phyloP scores from a whole-genome alignment of 2,888 invertebrate genomes.

The Fragum whitleyi region DNA sequence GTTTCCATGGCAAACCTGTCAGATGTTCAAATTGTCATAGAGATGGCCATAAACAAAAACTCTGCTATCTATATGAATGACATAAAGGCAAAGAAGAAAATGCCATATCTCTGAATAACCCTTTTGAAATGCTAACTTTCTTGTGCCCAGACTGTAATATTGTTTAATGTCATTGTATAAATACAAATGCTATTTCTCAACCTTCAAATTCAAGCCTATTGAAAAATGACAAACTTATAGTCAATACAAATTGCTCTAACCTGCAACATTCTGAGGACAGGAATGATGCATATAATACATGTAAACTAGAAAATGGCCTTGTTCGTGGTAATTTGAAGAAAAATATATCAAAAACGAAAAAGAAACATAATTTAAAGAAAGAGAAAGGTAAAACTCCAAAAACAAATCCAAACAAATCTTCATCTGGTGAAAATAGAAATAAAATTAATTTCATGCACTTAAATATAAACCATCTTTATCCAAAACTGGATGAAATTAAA shows the following conservation, averaged over 20 bases:
- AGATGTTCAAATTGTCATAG: not conserved
- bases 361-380: not conserved
- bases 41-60: not conserved
- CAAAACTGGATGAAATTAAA: constrained; percentile 20
- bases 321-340: not conserved
- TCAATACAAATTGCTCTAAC: no score
- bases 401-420: no score
- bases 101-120: not conserved
- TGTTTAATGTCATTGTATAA: not conserved
- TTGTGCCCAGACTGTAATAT: not conserved
- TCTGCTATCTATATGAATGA: not conserved
- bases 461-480: constrained; percentile 19
- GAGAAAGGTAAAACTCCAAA: not conserved
- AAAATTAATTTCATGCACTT: not conserved
- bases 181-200: not conserved
- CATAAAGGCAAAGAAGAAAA: not conserved
- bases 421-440: not conserved
- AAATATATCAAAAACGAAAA: not conserved
- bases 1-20: not conserved
- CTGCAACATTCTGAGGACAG: no score
- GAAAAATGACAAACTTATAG: no score
- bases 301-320: not conserved
- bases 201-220: not conserved
- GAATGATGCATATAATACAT: not conserved
- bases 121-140: not conserved